phyloP scores from a whole-genome alignment of 2,797 vertebrate species.

The Clarias laeviceps region DNA sequence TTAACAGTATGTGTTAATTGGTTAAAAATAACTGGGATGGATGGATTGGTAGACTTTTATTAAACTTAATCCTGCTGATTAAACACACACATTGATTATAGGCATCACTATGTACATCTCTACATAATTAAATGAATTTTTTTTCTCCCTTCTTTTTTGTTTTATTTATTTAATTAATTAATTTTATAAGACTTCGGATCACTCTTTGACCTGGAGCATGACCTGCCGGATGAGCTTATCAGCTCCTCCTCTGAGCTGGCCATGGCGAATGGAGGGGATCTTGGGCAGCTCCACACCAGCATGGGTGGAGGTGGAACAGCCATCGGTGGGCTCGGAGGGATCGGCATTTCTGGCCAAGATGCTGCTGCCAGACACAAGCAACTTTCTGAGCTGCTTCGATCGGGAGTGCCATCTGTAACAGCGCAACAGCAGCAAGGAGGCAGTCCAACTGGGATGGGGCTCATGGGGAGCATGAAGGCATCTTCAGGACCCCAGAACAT shows the following conservation, averaged over 20 bases:
- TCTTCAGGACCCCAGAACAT: constrained; percentile 86
- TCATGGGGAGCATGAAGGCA: constrained; percentile 92
- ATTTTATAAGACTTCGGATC: constrained; percentile 93
- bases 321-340: constrained; percentile 67
- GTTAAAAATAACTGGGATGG: neutral
- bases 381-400: constrained; percentile 91
- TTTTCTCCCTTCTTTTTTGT: neutral
- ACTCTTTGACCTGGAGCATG: constrained; percentile 94
- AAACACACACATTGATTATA: neutral
- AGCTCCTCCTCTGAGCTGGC: constrained; percentile 88
- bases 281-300: constrained; percentile 90
- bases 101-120: neutral
- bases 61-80: neutral
- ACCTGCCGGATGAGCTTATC: constrained; percentile 97
- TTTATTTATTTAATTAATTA: neutral
- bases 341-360: constrained; percentile 79
- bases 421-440: constrained; percentile 77
- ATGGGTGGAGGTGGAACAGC: constrained; percentile 73
- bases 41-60: neutral
- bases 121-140: neutral
- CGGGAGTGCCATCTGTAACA: constrained; percentile 66
- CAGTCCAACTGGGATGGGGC: constrained; percentile 75
- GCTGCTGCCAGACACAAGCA: constrained; percentile 99
- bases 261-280: constrained; percentile 90
- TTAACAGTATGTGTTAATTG: neutral